Evolutionary conservation across 2,888 invertebrate genomes (phyloP), one percentile per base, ranked within the genome.

Genomic region (Pyrocoelia pectoralis): DNA sequence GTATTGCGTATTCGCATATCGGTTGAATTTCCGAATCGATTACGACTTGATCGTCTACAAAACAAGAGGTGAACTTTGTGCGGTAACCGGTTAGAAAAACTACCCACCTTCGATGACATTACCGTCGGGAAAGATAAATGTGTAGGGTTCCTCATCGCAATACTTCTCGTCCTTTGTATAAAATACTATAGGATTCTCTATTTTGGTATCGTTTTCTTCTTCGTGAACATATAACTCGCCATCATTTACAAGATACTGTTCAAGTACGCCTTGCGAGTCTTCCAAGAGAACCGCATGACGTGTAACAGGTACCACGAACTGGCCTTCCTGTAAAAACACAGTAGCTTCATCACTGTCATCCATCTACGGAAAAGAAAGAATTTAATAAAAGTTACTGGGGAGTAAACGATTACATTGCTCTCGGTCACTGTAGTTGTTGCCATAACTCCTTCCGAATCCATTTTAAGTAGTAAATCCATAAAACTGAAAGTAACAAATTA

Each of bases 1-100:
- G 60, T 12, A 73, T 64, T 0, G 72, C 73, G 40, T 68, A 73
- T 10, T 70, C 70, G 38, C 66, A 68, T 14, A 59, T 61, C 8
- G 53, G 28, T 15, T 60, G 52, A 15, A 57, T 9, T 43, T 33
- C 9, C 33, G 54, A n/a, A n/a, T 29, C 10, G 24, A 24, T 13
- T 12, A 18, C 17, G 8, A 13, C 28, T 14, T 51, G 10, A 2
- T 24, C 19, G n/a, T n/a, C 49, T 49, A 9, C 6, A 10, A 15
- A 24, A 49, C 9, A 15, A 46, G 2, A 17, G n/a, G n/a, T n/a
- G n/a, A n/a, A n/a, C n/a, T n/a, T n/a, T n/a, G n/a, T n/a, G n/a
- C n/a, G n/a, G n/a, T n/a, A n/a, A n/a, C n/a, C n/a, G n/a, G n/a
- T 24, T 24, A 24, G 24, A 24, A 6, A 3, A 5, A 24, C 4